A percentile compares a stretch with the other conserved stretches of the same genome.
These are phyloP conservation scores for Callinectes sapidus DNA, from an alignment of 2,888 invertebrate genomes.

Conservation along the genomic window DNA sequence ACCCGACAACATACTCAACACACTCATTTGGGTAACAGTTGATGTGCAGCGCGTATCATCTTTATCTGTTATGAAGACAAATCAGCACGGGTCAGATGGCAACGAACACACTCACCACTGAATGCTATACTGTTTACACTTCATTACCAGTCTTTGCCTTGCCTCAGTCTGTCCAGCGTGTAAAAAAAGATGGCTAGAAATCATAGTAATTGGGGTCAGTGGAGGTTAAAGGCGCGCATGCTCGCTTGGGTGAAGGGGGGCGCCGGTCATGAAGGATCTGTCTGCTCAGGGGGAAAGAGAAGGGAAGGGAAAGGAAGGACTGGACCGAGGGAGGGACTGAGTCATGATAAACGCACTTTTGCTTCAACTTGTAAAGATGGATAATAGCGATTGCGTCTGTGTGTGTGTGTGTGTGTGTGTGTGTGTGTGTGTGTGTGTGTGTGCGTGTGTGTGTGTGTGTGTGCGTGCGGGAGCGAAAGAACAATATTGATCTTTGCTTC, in stretches of 20 bases:
- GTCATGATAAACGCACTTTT: background rate
- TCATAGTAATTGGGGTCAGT: background rate
- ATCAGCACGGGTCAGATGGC: background rate
- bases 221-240: background rate
- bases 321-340: background rate
- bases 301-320: background rate
- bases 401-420: background rate
- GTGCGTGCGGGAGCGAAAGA: background rate
- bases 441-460: background rate
- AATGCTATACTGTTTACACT: background rate
- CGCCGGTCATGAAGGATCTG: background rate
- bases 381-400: slow-evolving; percentile 7
- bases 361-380: slow-evolving; percentile 2
- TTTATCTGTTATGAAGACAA: background rate
- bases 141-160: background rate
- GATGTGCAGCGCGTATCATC: background rate
- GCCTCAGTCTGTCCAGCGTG: background rate
- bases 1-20: background rate
- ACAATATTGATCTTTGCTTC: slow-evolving; percentile 21
- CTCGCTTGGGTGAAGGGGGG: background rate
- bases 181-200: background rate
- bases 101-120: background rate
- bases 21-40: background rate
- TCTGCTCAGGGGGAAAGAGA: slow-evolving; percentile 27
- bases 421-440: background rate